Conservation (phyloP, 2,888 invertebrate genomes). For the Noctua fimbriata region DNA sequence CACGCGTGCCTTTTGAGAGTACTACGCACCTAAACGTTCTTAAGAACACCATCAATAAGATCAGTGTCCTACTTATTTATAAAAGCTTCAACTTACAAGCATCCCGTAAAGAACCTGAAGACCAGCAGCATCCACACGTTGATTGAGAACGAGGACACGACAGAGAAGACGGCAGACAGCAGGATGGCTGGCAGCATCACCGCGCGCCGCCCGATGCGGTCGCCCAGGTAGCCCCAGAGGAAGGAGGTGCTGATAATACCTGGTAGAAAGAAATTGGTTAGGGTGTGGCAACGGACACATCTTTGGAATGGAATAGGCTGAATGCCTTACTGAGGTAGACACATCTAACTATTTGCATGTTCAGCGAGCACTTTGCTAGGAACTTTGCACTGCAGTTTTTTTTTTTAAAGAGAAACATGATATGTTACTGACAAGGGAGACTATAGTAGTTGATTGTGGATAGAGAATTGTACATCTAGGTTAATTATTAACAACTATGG, state of each 20-base stretch:
- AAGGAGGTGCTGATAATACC: conserved; percentile 94
- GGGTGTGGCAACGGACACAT: not conserved
- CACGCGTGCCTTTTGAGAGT: not conserved
- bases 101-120: conserved; percentile 92
- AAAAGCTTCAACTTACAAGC: conserved; percentile 83
- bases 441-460: not conserved
- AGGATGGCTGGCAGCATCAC: conserved; percentile 89
- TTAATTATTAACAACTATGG: not conserved
- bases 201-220: conserved; percentile 92
- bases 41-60: not conserved
- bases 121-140: conserved; percentile 90
- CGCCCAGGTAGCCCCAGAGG: conserved; percentile 95
- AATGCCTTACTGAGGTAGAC: not conserved
- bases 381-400: not conserved
- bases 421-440: too few relatives aligned
- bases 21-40: not conserved
- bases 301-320: too few relatives aligned
- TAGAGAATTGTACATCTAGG: not conserved
- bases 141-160: conserved; percentile 91
- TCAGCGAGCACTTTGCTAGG: too few relatives aligned
- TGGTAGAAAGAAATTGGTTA: conserved; percentile 61
- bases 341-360: not conserved
- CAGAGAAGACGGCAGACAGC: conserved; percentile 88
- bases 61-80: not conserved
- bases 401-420: too few relatives aligned